Percentiles rank a stretch among this genome's conserved stretches.
phyloP scores from a whole-genome alignment of 2,888 invertebrate species.

The Lymantria monacha region DNA sequence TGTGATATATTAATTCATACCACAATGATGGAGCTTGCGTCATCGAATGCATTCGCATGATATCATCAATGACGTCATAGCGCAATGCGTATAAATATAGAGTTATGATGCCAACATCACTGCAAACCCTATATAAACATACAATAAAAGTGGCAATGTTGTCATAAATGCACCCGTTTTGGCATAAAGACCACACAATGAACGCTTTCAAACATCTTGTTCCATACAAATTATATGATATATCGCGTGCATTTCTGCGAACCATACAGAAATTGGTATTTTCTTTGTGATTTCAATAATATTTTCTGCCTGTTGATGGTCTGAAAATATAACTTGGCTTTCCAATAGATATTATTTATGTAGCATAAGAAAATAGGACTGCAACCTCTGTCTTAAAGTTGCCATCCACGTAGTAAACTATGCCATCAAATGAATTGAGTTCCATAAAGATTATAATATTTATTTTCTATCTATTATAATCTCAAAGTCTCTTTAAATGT shows the following conservation, averaged over 20 bases:
- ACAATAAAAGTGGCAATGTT: slow-evolving; percentile 47
- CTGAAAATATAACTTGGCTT: too few relatives aligned
- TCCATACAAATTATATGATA: background rate
- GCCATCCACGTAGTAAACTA: too few relatives aligned
- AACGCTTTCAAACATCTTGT: slow-evolving; percentile 28
- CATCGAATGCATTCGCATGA: slow-evolving; percentile 47
- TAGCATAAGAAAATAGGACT: too few relatives aligned
- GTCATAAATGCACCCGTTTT: slow-evolving; percentile 49
- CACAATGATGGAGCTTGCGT: slow-evolving; percentile 51
- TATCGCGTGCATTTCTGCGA: background rate
- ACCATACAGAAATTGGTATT: background rate
- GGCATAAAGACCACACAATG: slow-evolving; percentile 45
- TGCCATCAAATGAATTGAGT: too few relatives aligned
- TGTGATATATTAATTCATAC: background rate
- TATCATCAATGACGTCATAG: slow-evolving; percentile 44
- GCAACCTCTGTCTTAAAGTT: too few relatives aligned
- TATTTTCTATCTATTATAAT: too few relatives aligned
- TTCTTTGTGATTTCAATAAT: background rate
- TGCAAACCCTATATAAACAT: slow-evolving; percentile 38
- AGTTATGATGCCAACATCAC: slow-evolving; percentile 42
- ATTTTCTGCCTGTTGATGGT: too few relatives aligned
- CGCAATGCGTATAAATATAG: slow-evolving; percentile 44
- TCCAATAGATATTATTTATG: too few relatives aligned
- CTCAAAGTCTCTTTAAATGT: too few relatives aligned
- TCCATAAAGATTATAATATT: too few relatives aligned